A percentile compares a stretch with the other conserved stretches of the same genome.
phyloP scores from a whole-genome alignment of 2,797 vertebrate species.

The Myotis findleyi region DNA sequence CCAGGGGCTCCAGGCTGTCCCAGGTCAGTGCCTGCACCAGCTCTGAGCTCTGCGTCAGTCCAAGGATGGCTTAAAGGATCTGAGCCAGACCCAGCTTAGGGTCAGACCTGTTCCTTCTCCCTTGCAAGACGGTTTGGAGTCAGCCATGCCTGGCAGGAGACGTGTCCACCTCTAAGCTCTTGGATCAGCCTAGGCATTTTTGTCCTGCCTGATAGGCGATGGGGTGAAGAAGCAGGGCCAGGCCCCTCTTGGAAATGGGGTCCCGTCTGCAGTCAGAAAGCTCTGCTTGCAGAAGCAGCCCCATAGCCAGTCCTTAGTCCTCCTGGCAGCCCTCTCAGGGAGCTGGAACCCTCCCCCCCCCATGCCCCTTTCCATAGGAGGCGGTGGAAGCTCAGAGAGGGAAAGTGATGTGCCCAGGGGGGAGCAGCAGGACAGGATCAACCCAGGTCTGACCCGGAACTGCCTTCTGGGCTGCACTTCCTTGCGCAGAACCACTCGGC shows the following conservation, averaged over 20 bases:
- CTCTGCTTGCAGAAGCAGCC: background rate
- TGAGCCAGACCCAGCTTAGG: background rate
- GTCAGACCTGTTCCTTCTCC: background rate
- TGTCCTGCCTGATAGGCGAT: background rate
- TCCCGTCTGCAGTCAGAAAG: background rate
- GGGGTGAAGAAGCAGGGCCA: background rate
- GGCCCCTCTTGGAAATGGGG: background rate
- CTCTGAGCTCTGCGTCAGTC: background rate
- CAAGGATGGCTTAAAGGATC: constrained; percentile 20
- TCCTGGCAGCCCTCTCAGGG: background rate
- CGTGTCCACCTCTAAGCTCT: background rate
- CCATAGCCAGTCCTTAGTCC: background rate
- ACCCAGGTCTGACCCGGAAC: background rate
- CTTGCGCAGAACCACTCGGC: background rate
- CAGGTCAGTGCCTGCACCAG: background rate
- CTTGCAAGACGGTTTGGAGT: background rate
- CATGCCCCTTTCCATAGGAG: background rate
- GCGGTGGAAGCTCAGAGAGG: background rate
- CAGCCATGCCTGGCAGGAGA: background rate
- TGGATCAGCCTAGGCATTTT: background rate
- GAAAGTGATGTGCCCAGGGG: background rate
- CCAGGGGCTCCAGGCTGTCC: constrained; percentile 72
- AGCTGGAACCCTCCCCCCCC: background rate
- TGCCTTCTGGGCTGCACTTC: background rate
- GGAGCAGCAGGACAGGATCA: background rate